These are phyloP conservation scores for Pristionchus pacificus DNA, from an alignment of 1,140 invertebrate species.

Conservation along the genomic window DNA sequence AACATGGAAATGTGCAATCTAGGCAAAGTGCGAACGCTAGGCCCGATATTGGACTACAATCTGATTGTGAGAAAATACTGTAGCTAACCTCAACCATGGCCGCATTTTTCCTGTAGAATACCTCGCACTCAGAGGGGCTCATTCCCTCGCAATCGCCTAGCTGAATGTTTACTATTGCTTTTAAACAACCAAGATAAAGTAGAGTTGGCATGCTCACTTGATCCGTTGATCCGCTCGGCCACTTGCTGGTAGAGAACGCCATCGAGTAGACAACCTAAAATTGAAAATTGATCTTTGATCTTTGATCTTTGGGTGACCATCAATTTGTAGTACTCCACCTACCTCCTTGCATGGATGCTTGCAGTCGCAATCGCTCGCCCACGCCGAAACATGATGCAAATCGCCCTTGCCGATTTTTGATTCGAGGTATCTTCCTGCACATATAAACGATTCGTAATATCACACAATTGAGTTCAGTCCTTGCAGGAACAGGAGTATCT, in stretches of 20 bases:
- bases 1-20: too few species aligned
- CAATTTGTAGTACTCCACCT: too few species aligned
- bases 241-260: slow-evolving; percentile 25
- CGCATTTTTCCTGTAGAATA: slow-evolving; percentile 28
- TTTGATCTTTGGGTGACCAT: neutral
- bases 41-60: too few species aligned
- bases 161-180: too few species aligned
- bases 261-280: slow-evolving; percentile 21
- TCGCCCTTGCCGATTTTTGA: slow-evolving; percentile 24
- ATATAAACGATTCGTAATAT: too few species aligned
- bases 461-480: too few species aligned
- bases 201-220: too few species aligned
- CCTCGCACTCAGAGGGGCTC: slow-evolving; percentile 25
- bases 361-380: slow-evolving; percentile 23
- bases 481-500: too few species aligned
- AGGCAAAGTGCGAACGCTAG: too few species aligned
- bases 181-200: too few species aligned
- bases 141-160: slow-evolving; percentile 32
- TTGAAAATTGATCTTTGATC: neutral
- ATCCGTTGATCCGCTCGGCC: slow-evolving; percentile 30
- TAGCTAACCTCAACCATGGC: slow-evolving; percentile 34
- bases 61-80: too few species aligned
- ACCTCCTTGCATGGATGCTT: slow-evolving; percentile 28
- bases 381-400: slow-evolving; percentile 27
- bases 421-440: slow-evolving; percentile 25